These are phyloP conservation scores for Terebella lapidaria DNA, from an alignment of 2,888 invertebrate genomes.

Conservation along the genomic window DNA sequence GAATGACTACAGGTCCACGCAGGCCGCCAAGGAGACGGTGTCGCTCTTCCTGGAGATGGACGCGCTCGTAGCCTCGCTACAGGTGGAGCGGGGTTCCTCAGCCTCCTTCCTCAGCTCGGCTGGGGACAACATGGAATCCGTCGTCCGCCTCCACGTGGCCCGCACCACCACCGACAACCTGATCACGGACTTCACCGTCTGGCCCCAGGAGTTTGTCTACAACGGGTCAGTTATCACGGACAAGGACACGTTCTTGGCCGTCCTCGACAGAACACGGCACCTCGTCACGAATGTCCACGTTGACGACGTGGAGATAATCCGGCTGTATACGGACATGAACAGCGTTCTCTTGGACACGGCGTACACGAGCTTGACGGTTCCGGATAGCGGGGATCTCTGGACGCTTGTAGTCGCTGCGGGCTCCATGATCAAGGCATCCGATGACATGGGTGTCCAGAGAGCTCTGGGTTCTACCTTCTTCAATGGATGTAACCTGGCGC, in stretches of 20 bases:
- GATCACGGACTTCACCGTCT: too few relatives aligned
- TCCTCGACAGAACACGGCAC: neutral
- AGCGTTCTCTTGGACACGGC: constrained; percentile 7
- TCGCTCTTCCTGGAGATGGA: constrained; percentile 6
- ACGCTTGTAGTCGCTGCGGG: constrained; percentile 7
- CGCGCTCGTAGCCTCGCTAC: constrained; percentile 12
- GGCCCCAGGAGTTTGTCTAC: neutral
- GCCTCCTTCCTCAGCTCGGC: constrained; percentile 16
- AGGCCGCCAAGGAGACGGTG: constrained; percentile 4
- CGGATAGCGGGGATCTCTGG: constrained; percentile 13
- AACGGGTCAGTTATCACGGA: neutral
- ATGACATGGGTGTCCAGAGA: constrained; percentile 20
- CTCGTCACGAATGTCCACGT: neutral
- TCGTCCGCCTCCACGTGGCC: neutral
- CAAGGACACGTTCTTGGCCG: neutral
- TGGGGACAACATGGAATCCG: constrained; percentile 9
- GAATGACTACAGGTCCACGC: neutral
- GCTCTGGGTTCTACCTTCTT: constrained; percentile 20
- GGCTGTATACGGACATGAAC: constrained; percentile 18
- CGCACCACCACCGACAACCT: constrained; percentile 5
- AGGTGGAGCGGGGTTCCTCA: constrained; percentile 19
- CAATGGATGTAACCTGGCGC: constrained; percentile 7
- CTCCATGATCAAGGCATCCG: constrained; percentile 14
- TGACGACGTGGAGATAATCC: constrained; percentile 1
- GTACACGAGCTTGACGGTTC: constrained; percentile 5